Conservation (phyloP, 1,140 invertebrate genomes). For the Sycobia sp. region DNA sequence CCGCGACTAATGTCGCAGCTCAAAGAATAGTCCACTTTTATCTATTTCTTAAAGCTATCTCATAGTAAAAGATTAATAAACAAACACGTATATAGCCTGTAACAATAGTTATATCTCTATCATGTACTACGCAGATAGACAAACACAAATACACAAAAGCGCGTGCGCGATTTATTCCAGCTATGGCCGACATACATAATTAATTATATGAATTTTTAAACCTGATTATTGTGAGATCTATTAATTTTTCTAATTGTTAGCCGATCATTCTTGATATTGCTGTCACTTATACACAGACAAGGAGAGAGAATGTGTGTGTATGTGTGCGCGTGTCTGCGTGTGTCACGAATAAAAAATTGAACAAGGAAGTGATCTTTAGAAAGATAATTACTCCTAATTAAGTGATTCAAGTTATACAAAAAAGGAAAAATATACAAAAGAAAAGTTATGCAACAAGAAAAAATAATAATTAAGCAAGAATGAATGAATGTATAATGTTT, state of each 20-base stretch:
- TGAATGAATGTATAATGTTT: constrained; percentile 60
- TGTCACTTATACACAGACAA: constrained; percentile 29
- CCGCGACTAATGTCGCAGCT: too few relatives aligned
- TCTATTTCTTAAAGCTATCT: neutral
- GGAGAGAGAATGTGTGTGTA: neutral
- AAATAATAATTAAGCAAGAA: constrained; percentile 36
- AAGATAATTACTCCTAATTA: constrained; percentile 42
- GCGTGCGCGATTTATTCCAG: constrained; percentile 29
- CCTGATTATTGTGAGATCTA: constrained; percentile 5
- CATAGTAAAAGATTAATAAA: too few relatives aligned
- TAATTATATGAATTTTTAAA: constrained; percentile 28
- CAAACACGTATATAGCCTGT: constrained; percentile 16
- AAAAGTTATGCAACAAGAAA: constrained; percentile 31
- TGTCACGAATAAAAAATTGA: neutral
- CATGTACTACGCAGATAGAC: constrained; percentile 24
- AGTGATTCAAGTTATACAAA: constrained; percentile 34
- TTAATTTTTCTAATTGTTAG: constrained; percentile 17
- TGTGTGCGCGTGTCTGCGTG: neutral
- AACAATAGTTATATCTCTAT: constrained; percentile 30
- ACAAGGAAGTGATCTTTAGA: constrained; percentile 20
- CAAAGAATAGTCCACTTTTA: too few relatives aligned
- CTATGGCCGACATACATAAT: constrained; percentile 19
- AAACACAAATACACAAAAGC: constrained; percentile 19
- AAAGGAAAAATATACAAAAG: constrained; percentile 39
- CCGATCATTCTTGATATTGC: constrained; percentile 24